phyloP scores from a whole-genome alignment of 2,797 vertebrate species.

The Agapornis canus region DNA sequence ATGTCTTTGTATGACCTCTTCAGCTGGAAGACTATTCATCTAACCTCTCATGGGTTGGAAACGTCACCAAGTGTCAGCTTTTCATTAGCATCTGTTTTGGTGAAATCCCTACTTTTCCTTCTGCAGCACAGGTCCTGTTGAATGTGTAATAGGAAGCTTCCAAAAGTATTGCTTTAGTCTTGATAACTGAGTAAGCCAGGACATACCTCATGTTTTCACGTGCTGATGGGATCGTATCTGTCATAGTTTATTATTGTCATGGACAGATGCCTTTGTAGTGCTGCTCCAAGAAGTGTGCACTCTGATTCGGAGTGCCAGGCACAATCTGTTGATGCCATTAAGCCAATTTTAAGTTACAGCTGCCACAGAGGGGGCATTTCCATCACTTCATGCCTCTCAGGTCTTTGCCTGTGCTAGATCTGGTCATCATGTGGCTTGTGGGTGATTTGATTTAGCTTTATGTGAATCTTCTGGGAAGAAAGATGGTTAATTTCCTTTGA shows the following conservation, averaged over 20 bases:
- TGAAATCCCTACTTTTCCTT: background rate
- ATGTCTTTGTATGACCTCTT: background rate
- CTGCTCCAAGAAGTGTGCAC: background rate
- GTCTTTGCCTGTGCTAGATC: background rate
- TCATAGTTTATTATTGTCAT: background rate
- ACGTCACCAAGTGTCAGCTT: background rate
- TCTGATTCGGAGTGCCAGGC: background rate
- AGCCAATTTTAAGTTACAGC: background rate
- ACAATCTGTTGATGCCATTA: background rate
- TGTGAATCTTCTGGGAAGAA: background rate
- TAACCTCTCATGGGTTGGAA: background rate
- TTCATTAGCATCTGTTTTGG: background rate
- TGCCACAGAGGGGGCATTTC: background rate
- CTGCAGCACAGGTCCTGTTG: background rate
- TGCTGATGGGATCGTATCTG: background rate
- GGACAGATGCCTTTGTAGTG: background rate
- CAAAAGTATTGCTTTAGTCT: background rate
- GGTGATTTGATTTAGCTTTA: background rate
- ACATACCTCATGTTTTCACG: background rate
- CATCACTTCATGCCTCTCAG: fast-evolving
- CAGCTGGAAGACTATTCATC: background rate
- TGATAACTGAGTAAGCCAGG: background rate
- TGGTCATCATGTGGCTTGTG: background rate
- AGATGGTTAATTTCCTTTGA: background rate
- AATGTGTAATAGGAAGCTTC: background rate